These are phyloP conservation scores for Hippocampus abdominalis DNA, from an alignment of 2,113 vertebrate species.

Conservation along the genomic window DNA sequence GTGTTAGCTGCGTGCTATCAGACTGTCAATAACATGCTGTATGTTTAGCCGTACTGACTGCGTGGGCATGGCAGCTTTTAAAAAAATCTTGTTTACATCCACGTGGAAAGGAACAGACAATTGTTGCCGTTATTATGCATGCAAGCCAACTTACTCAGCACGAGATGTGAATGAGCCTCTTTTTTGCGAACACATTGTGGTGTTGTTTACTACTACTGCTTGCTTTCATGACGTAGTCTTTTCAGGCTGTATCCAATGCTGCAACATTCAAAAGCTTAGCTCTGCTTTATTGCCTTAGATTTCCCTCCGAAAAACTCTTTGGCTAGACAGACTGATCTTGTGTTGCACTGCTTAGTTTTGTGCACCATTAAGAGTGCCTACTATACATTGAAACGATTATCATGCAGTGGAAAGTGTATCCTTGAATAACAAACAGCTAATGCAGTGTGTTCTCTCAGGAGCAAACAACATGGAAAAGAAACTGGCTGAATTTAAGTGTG, in stretches of 20 bases:
- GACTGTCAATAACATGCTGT: slow-evolving; percentile 11
- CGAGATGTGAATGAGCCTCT: not conserved
- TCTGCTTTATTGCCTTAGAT: not conserved
- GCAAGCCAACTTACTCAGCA: not conserved
- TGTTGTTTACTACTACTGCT: not conserved
- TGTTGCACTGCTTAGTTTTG: not conserved
- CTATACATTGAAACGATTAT: not conserved
- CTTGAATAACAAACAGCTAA: too few species aligned
- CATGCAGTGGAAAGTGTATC: not conserved
- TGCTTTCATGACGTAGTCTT: not conserved
- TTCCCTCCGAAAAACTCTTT: not conserved
- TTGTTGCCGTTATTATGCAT: not conserved
- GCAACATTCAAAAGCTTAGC: not conserved
- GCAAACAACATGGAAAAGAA: slow-evolving; percentile 93
- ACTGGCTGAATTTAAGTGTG: slow-evolving; percentile 95
- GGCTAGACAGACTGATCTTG: not conserved
- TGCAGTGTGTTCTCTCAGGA: slow-evolving; percentile 56
- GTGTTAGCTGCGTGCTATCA: slow-evolving; percentile 4
- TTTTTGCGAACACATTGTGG: not conserved
- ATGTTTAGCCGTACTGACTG: not conserved
- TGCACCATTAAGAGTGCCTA: not conserved
- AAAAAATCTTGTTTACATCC: not conserved
- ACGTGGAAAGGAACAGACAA: not conserved
- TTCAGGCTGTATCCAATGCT: not conserved
- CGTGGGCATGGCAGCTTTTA: not conserved